Percentiles rank a stretch among this genome's conserved stretches.
Conservation (phyloP, 2,888 invertebrate species). For the Tetheella fluctuosa region DNA sequence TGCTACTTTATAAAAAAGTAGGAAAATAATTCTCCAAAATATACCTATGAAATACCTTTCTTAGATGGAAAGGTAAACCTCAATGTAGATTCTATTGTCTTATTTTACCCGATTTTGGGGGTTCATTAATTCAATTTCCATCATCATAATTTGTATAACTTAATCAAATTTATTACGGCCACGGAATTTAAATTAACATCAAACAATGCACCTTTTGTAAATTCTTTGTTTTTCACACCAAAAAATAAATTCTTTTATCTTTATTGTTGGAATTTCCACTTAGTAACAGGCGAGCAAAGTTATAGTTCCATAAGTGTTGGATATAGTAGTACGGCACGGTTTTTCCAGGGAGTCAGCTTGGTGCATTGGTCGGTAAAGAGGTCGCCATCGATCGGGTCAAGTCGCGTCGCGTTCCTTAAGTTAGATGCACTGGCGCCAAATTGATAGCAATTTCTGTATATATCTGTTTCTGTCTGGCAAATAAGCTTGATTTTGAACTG, state of each 20-base stretch:
- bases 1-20: too few species aligned
- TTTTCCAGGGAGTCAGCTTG: slow-evolving; percentile 69
- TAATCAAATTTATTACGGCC: too few species aligned
- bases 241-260: not conserved
- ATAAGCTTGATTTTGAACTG: slow-evolving; percentile 34
- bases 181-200: not conserved
- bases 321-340: slow-evolving; percentile 43
- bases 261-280: not conserved
- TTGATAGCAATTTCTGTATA: slow-evolving; percentile 57
- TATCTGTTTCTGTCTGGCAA: slow-evolving; percentile 37
- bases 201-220: not conserved
- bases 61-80: not conserved
- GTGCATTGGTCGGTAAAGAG: slow-evolving; percentile 81
- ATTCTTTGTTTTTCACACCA: not conserved
- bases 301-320: slow-evolving; percentile 24
- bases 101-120: not conserved
- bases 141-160: not conserved
- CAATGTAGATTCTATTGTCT: not conserved
- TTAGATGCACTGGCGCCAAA: slow-evolving; percentile 62
- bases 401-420: slow-evolving; percentile 57
- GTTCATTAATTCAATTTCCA: not conserved
- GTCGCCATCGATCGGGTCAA: slow-evolving; percentile 77
- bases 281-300: not conserved
- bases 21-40: too few species aligned
- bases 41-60: too few species aligned